phyloP scores from a whole-genome alignment of 2,888 invertebrate species.

The Oxystoma pomonae region DNA sequence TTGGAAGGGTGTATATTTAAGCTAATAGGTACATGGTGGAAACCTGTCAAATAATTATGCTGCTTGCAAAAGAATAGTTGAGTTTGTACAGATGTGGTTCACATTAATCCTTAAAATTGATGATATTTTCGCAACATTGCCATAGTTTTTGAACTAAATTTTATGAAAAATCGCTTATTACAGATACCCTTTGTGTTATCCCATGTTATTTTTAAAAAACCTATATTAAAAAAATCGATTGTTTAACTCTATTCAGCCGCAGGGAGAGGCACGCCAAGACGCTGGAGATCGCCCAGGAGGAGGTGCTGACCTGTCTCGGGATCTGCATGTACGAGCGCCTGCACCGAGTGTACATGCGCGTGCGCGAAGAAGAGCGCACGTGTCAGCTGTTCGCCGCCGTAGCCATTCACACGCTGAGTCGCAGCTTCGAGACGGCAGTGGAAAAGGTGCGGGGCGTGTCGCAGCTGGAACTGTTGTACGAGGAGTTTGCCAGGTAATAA shows the following conservation, averaged over 20 bases:
- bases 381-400: conserved; percentile 89
- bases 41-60: too few species aligned
- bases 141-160: too few species aligned
- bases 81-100: too few species aligned
- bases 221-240: not conserved
- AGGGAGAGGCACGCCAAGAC: conserved; percentile 94
- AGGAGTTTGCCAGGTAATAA: conserved; percentile 73
- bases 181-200: not conserved
- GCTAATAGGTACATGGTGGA: too few species aligned
- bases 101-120: too few species aligned
- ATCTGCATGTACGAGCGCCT: conserved; percentile 89
- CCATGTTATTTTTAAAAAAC: too few species aligned
- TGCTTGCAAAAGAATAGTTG: too few species aligned
- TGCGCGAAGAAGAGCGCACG: conserved; percentile 90
- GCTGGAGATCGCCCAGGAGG: conserved; percentile 94
- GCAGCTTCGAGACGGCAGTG: conserved; percentile 86
- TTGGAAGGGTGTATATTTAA: too few species aligned
- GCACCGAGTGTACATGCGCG: conserved; percentile 78
- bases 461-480: conserved; percentile 81
- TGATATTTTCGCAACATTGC: too few species aligned
- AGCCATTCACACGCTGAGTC: conserved; percentile 79
- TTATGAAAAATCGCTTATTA: too few species aligned
- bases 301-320: conserved; percentile 91
- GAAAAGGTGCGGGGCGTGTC: conserved; percentile 80
- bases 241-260: conserved; percentile 52